Evolutionary conservation across 37 sponge, comb jelly and placozoan genomes (phyloP).

Genomic region (Bolinopsis microptera): DNA sequence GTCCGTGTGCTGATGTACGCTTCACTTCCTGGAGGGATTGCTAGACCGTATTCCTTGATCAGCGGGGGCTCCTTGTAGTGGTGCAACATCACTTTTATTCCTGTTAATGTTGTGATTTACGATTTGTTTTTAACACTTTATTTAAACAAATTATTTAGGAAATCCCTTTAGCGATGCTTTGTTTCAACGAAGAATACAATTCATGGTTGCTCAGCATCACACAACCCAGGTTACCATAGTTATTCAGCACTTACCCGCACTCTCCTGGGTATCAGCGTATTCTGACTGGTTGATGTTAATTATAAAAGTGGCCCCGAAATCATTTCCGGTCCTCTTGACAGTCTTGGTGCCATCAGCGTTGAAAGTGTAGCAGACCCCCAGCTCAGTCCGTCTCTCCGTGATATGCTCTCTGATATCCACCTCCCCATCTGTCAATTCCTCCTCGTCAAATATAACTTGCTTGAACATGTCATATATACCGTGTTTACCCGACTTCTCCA

Average conservation of each 20-base stretch:
- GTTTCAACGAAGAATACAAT: too few relatives aligned
- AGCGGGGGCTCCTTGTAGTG: constrained; percentile 34
- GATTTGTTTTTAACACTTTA: too few relatives aligned
- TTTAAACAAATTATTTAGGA: too few relatives aligned
- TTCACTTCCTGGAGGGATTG: constrained; percentile 19
- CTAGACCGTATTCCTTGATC: constrained; percentile 36
- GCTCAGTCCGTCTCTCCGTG: neutral
- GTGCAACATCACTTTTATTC: constrained; percentile 27
- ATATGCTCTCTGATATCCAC: neutral
- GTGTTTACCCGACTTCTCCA: neutral
- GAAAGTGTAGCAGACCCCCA: constrained; percentile 17
- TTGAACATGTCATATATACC: constrained; percentile 6
- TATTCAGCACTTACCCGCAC: neutral
- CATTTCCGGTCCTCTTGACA: constrained; percentile 5
- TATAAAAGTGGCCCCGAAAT: constrained; percentile 8
- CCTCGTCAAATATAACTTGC: neutral
- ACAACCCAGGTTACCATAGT: too few relatives aligned
- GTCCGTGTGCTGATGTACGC: constrained; percentile 48
- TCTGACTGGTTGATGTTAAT: constrained; percentile 35
- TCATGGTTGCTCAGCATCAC: too few relatives aligned
- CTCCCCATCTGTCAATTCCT: neutral
- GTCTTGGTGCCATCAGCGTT: constrained; percentile 12
- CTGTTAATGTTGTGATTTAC: too few relatives aligned
- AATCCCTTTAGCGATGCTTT: too few relatives aligned
- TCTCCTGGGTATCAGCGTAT: constrained; percentile 40